These are phyloP conservation scores for Dolichomitus sp. DNA, from an alignment of 2,888 invertebrate species.

Conservation along the genomic window DNA sequence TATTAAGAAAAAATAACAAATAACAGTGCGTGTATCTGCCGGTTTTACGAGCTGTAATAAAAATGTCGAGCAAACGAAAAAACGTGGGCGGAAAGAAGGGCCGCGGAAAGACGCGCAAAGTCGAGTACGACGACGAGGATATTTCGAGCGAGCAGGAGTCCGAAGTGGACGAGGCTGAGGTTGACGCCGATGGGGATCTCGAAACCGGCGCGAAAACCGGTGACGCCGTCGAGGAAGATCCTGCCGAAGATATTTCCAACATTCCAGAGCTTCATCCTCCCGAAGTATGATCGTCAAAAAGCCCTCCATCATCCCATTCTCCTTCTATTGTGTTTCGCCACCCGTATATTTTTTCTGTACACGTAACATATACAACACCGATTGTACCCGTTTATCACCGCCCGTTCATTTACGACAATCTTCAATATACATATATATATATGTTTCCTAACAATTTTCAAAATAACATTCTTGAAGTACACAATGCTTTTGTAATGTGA, in stretches of 20 bases:
- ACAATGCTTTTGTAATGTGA: neutral
- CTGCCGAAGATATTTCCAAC: slow-evolving; percentile 78
- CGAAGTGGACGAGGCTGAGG: slow-evolving; percentile 81
- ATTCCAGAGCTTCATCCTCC: slow-evolving; percentile 84
- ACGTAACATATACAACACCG: neutral
- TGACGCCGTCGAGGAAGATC: slow-evolving; percentile 81
- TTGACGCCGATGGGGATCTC: slow-evolving; percentile 70
- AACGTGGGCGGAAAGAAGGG: slow-evolving; percentile 78
- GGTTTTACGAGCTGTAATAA: slow-evolving; percentile 3
- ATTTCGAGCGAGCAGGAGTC: slow-evolving; percentile 84
- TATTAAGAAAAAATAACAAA: neutral
- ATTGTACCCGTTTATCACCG: neutral
- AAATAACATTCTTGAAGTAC: neutral
- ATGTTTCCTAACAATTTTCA: too few species aligned
- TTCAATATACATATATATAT: neutral
- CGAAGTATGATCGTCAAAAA: slow-evolving; percentile 76
- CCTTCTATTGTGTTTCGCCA: slow-evolving; percentile 5
- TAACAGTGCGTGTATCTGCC: neutral
- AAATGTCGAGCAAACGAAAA: slow-evolving; percentile 83
- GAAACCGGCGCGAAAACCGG: slow-evolving; percentile 78
- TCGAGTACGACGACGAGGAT: slow-evolving; percentile 84
- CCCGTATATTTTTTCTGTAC: neutral
- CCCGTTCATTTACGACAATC: neutral
- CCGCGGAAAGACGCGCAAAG: slow-evolving; percentile 81
- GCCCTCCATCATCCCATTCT: slow-evolving; percentile 16